These are phyloP conservation scores for Pinna nobilis DNA, from an alignment of 1,140 invertebrate species.

Conservation along the genomic window DNA sequence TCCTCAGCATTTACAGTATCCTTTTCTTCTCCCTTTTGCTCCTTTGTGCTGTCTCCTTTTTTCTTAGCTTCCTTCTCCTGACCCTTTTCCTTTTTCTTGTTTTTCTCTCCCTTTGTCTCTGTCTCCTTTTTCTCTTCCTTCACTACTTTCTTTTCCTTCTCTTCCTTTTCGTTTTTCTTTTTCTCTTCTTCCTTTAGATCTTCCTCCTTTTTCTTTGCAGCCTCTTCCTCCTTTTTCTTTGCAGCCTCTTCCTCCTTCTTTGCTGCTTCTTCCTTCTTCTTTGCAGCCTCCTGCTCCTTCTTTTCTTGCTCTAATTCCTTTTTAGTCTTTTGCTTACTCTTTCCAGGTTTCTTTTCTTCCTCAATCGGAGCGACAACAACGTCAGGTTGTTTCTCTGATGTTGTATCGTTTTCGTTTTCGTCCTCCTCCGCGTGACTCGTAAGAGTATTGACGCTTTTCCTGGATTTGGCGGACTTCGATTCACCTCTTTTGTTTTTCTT, in stretches of 20 bases:
- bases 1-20: not conserved
- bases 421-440: constrained; percentile 20
- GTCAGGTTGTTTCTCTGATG: constrained; percentile 48
- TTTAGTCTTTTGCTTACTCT: constrained; percentile 14
- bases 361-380: constrained; percentile 28
- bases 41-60: constrained; percentile 1
- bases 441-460: constrained; percentile 22
- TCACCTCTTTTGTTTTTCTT: constrained; percentile 35
- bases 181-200: constrained; percentile 17
- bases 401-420: constrained; percentile 16
- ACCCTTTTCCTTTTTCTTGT: not conserved
- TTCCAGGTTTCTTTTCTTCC: constrained; percentile 11
- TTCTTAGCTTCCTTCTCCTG: not conserved
- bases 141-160: constrained; percentile 16
- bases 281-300: constrained; percentile 10
- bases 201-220: constrained; percentile 28
- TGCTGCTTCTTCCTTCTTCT: constrained; percentile 24
- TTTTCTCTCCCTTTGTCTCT: constrained; percentile 16
- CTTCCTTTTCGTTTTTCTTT: constrained; percentile 26
- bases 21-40: not conserved
- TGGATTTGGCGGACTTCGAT: constrained; percentile 43
- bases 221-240: constrained; percentile 23
- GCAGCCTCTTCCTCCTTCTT: constrained; percentile 26
- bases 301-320: constrained; percentile 21
- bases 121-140: constrained; percentile 20